These are phyloP conservation scores for Zosterops hypoxanthus DNA, from an alignment of 2,113 vertebrate genomes.

Conservation along the genomic window DNA sequence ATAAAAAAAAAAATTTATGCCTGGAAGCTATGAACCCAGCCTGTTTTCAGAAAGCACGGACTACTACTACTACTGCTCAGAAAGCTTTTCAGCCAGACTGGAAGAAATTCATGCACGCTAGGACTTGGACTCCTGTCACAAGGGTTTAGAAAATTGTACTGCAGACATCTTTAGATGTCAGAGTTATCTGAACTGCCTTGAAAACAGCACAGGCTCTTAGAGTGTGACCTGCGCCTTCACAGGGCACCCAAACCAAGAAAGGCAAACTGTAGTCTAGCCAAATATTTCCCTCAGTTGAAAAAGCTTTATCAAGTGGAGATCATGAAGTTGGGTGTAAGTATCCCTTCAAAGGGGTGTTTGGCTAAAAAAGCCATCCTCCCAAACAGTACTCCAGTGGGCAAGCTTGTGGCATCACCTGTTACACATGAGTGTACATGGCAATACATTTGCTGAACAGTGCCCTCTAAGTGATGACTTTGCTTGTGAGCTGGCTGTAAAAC, in stretches of 20 bases:
- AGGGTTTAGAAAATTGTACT: neutral
- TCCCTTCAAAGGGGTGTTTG: neutral
- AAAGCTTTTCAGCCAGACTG: neutral
- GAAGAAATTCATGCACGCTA: neutral
- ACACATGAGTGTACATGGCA: neutral
- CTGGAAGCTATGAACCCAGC: neutral
- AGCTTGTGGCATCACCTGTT: neutral
- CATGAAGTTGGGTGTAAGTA: neutral
- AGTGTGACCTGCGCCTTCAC: neutral
- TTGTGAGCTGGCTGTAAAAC: neutral
- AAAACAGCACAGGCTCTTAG: neutral
- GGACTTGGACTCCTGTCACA: neutral
- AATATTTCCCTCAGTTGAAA: neutral
- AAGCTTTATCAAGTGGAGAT: neutral
- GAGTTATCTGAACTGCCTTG: neutral
- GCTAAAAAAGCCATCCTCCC: neutral
- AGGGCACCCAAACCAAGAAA: neutral
- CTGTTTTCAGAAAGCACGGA: neutral
- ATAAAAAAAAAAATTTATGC: neutral
- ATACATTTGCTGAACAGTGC: neutral
- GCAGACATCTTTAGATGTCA: neutral
- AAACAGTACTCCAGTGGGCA: neutral
- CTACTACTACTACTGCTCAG: neutral
- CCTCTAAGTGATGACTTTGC: fast-evolving
- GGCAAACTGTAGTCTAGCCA: neutral